These are phyloP conservation scores for Coelopa pilipes DNA, from an alignment of 2,888 invertebrate genomes.

Conservation along the genomic window DNA sequence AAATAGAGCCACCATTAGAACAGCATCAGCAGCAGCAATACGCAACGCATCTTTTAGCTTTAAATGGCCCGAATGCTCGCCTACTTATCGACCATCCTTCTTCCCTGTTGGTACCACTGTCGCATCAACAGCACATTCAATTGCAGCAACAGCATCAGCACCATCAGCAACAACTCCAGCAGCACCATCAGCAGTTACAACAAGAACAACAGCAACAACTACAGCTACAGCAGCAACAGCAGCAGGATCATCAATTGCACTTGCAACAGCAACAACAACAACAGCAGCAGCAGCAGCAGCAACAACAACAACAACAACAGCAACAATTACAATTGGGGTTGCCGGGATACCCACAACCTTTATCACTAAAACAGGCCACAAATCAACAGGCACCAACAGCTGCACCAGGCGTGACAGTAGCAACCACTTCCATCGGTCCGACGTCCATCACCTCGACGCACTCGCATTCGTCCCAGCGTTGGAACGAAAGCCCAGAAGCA, in stretches of 20 bases:
- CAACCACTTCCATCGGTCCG: conserved; percentile 47
- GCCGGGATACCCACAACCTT: conserved; percentile 57
- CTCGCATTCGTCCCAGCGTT: conserved; percentile 56
- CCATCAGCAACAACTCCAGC: conserved; percentile 44
- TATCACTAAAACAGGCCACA: conserved; percentile 55
- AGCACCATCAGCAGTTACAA: conserved; percentile 49
- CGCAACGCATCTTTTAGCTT: conserved; percentile 63
- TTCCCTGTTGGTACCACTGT: conserved; percentile 62
- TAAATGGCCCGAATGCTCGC: conserved; percentile 65
- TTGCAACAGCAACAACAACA: conserved; percentile 54
- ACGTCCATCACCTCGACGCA: conserved; percentile 47
- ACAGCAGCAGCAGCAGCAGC: conserved; percentile 54
- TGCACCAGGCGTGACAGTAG: conserved; percentile 34
- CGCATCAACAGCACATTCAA: conserved; percentile 52
- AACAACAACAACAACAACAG: conserved; percentile 51
- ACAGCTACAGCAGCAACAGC: conserved; percentile 44
- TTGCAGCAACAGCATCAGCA: conserved; percentile 54
- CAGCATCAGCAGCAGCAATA: conserved; percentile 62
- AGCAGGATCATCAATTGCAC: conserved; percentile 53
- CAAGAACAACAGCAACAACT: conserved; percentile 53
- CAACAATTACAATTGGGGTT: conserved; percentile 48
- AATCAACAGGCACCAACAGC: conserved; percentile 39
- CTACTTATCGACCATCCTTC: conserved; percentile 64
- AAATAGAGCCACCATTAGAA: conserved; percentile 65
- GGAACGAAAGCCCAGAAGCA: conserved; percentile 67